These are phyloP conservation scores for Anguilla anguilla DNA, from an alignment of 2,797 vertebrate species.

Conservation along the genomic window DNA sequence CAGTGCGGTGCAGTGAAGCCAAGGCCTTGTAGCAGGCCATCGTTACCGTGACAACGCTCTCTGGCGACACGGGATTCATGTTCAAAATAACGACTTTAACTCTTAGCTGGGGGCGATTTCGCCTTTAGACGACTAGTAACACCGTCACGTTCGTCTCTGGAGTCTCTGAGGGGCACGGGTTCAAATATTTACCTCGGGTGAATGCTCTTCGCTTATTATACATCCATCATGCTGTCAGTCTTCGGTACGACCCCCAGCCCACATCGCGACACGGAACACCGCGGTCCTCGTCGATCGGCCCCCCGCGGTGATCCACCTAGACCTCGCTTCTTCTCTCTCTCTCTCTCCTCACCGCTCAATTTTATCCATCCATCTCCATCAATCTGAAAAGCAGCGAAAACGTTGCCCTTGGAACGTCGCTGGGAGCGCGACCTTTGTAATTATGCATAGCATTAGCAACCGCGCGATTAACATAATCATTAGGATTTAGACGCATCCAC, in stretches of 20 bases:
- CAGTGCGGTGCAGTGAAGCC: no score
- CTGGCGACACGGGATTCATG: no score
- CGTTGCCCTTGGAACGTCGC: not conserved
- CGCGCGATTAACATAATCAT: slow-evolving; percentile 55
- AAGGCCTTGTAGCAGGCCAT: no score
- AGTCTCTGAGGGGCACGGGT: no score
- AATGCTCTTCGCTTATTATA: not conserved
- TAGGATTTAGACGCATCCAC: slow-evolving; percentile 47
- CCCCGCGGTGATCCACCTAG: not conserved
- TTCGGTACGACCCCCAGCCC: not conserved
- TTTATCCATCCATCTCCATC: not conserved
- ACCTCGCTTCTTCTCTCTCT: not conserved
- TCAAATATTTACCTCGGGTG: no score
- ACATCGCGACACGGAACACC: not conserved
- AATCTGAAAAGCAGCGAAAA: not conserved
- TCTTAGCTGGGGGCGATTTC: no score
- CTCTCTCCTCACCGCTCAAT: not conserved
- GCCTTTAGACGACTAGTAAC: no score
- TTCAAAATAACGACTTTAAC: no score
- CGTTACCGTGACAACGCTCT: no score
- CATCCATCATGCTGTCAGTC: not conserved
- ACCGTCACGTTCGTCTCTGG: no score
- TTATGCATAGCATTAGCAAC: slow-evolving; percentile 36
- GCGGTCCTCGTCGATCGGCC: not conserved
- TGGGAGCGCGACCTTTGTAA: slow-evolving; percentile 20